These are phyloP conservation scores for Xiphophorus birchmanni DNA, from an alignment of 2,797 vertebrate species.

Conservation along the genomic window DNA sequence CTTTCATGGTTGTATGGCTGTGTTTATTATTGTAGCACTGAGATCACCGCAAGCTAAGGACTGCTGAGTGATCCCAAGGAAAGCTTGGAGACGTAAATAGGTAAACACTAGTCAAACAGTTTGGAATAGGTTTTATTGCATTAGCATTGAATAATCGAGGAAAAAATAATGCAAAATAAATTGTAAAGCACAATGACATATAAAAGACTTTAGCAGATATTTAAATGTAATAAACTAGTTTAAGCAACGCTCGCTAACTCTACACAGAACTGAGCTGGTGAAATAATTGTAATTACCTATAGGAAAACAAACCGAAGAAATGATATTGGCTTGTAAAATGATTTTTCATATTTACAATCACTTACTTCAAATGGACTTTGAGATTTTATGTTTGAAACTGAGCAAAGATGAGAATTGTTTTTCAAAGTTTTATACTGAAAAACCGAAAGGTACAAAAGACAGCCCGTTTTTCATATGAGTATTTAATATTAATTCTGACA, in stretches of 20 bases:
- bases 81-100: neutral
- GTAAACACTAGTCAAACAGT: neutral
- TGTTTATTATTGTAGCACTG: slow-evolving; percentile 58
- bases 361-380: neutral
- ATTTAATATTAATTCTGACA: neutral
- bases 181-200: neutral
- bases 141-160: neutral
- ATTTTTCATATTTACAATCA: neutral
- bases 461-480: neutral
- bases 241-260: neutral
- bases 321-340: neutral
- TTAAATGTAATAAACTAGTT: neutral
- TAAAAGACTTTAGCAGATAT: neutral
- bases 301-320: neutral
- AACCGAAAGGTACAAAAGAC: neutral
- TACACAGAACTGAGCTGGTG: neutral
- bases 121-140: neutral
- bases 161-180: neutral
- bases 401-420: neutral
- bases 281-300: neutral
- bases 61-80: slow-evolving; percentile 30
- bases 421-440: neutral
- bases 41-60: slow-evolving; percentile 41
- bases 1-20: slow-evolving; percentile 24
- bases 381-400: neutral